Evolutionary conservation across 2,888 invertebrate genomes (phyloP).

Genomic region (Perithous albicinctus): DNA sequence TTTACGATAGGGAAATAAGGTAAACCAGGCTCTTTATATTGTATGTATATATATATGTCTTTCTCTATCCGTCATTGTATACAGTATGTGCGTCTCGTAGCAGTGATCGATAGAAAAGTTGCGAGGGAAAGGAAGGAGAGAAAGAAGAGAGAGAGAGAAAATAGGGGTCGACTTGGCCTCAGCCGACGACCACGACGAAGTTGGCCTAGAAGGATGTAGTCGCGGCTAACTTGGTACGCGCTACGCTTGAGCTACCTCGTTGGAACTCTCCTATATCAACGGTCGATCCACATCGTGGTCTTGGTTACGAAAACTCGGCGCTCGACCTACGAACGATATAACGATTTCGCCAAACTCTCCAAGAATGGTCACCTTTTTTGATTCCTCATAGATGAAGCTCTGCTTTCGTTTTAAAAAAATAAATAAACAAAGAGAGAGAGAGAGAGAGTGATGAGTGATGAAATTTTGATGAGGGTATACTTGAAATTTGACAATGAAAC

Average conservation of each 20-base stretch:
- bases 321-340: slow-evolving; percentile 16
- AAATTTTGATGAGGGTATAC: too few relatives aligned
- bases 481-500: too few relatives aligned
- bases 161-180: slow-evolving; percentile 42
- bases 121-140: slow-evolving; percentile 43
- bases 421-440: too few relatives aligned
- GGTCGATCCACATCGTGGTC: slow-evolving; percentile 31
- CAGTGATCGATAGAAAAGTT: slow-evolving; percentile 62
- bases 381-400: too few relatives aligned
- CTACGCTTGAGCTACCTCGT: background rate
- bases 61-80: slow-evolving; percentile 1
- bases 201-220: slow-evolving; percentile 59
- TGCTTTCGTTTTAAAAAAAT: too few relatives aligned
- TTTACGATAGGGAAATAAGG: slow-evolving; percentile 57
- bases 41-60: background rate
- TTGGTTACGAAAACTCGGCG: slow-evolving; percentile 37
- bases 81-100: slow-evolving; percentile 41
- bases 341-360: slow-evolving; percentile 7
- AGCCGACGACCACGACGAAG: slow-evolving; percentile 54
- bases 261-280: slow-evolving; percentile 6
- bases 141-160: slow-evolving; percentile 21
- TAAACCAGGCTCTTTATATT: slow-evolving; percentile 5
- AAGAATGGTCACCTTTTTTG: too few relatives aligned
- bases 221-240: slow-evolving; percentile 32
- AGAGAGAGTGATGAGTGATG: too few relatives aligned